Conservation (phyloP, 2,797 vertebrate species). For the Ceryle rudis region DNA sequence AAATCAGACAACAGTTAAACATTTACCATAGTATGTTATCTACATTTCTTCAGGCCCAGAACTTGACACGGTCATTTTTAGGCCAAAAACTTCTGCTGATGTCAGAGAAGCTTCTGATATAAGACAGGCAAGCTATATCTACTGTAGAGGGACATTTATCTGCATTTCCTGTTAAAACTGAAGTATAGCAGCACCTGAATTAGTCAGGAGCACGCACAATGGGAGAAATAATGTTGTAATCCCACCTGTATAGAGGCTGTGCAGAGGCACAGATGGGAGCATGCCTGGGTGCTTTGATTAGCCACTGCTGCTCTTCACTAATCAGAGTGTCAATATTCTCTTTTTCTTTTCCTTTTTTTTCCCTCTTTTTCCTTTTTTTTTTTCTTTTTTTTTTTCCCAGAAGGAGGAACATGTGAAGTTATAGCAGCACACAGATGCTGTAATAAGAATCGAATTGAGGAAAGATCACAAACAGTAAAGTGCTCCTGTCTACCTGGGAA, state of each 20-base stretch:
- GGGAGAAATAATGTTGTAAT: background rate
- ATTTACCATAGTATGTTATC: background rate
- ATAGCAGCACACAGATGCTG: slow-evolving; percentile 99
- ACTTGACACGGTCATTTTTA: background rate
- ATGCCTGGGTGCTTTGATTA: background rate
- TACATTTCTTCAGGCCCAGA: background rate
- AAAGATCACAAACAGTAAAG: slow-evolving; percentile 98
- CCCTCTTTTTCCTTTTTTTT: slow-evolving; percentile 74
- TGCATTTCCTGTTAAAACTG: background rate
- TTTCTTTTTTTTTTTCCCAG: slow-evolving; percentile 76
- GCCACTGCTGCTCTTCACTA: slow-evolving; percentile 41
- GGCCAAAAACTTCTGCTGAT: background rate
- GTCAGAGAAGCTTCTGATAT: background rate
- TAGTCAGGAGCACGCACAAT: background rate
- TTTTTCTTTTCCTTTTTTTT: slow-evolving; percentile 62
- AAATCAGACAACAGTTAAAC: background rate
- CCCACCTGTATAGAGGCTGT: background rate
- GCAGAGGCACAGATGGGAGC: background rate
- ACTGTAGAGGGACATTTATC: background rate
- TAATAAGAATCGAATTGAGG: slow-evolving; percentile 99
- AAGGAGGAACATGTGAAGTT: slow-evolving; percentile 98
- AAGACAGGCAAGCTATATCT: background rate
- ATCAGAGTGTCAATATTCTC: slow-evolving; percentile 61
- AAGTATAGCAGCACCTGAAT: background rate
- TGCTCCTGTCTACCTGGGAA: slow-evolving; percentile 98